phyloP scores from a whole-genome alignment of 1,140 invertebrate genomes.

The Drepana arcuata region DNA sequence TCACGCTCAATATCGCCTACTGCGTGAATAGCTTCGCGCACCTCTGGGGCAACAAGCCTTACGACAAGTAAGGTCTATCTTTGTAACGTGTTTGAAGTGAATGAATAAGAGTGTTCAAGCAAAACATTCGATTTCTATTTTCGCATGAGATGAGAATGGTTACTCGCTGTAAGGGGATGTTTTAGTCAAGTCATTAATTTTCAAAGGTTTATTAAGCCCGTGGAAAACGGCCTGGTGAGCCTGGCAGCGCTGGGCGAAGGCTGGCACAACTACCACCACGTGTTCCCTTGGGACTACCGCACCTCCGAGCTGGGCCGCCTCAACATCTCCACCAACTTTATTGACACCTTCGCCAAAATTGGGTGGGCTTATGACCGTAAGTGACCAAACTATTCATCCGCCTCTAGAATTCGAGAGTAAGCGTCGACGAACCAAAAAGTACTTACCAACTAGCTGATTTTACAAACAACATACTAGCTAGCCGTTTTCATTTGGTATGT shows the following conservation, averaged over 20 bases:
- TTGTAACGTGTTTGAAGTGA: no score
- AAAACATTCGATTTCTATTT: slow-evolving; percentile 5
- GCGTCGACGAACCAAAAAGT: no score
- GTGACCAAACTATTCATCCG: no score
- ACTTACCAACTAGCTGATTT: no score
- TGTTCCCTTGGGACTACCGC: slow-evolving; percentile 92
- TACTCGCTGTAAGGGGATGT: no score
- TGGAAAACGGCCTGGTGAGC: slow-evolving; percentile 80
- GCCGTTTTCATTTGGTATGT: no score
- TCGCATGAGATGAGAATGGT: slow-evolving; percentile 2
- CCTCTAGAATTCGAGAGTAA: no score
- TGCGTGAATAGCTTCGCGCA: slow-evolving; percentile 94
- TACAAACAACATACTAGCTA: no score
- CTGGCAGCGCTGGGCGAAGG: slow-evolving; percentile 85
- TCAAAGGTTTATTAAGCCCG: slow-evolving; percentile 82
- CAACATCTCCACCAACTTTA: slow-evolving; percentile 81
- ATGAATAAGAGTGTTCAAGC: no score
- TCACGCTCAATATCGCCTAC: slow-evolving; percentile 92
- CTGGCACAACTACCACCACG: slow-evolving; percentile 97
- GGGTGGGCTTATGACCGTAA: slow-evolving; percentile 84
- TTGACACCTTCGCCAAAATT: slow-evolving; percentile 79
- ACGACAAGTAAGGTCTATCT: slow-evolving; percentile 83
- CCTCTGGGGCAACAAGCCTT: slow-evolving; percentile 90
- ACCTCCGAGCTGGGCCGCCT: slow-evolving; percentile 84
- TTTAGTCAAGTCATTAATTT: no score